Conservation (phyloP, 2,113 vertebrate genomes). For the Bubo blakistoni region DNA sequence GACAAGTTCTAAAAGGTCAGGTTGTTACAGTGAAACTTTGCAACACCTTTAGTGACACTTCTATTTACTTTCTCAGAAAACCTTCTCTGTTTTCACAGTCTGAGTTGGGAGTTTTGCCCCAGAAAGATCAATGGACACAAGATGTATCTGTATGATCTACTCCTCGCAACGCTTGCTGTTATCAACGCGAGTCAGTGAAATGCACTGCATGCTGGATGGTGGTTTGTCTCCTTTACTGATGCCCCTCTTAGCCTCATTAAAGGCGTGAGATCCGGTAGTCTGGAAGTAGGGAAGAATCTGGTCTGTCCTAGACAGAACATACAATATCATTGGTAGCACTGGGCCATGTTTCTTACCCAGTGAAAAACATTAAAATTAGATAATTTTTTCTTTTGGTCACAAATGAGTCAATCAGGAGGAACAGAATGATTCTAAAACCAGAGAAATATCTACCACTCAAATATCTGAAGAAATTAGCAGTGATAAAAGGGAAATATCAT, state of each 20-base stretch:
- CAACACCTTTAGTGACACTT: background rate
- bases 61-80: background rate
- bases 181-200: background rate
- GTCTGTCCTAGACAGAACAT: background rate
- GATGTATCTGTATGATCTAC: background rate
- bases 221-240: background rate
- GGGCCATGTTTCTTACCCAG: background rate
- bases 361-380: background rate
- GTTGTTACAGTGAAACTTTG: background rate
- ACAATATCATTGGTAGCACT: rapidly evolving
- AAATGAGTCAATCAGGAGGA: background rate
- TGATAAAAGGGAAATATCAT: background rate
- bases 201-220: too few relatives aligned
- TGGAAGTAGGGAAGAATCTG: background rate
- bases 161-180: background rate
- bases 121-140: background rate
- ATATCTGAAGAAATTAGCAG: background rate
- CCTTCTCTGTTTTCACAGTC: background rate
- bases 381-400: background rate
- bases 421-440: background rate
- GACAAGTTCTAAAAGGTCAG: background rate
- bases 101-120: background rate
- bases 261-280: background rate
- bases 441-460: background rate
- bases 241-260: background rate